These are phyloP conservation scores for Gymnopithys bicolor DNA, from an alignment of 2,797 vertebrate genomes.

Conservation along the genomic window DNA sequence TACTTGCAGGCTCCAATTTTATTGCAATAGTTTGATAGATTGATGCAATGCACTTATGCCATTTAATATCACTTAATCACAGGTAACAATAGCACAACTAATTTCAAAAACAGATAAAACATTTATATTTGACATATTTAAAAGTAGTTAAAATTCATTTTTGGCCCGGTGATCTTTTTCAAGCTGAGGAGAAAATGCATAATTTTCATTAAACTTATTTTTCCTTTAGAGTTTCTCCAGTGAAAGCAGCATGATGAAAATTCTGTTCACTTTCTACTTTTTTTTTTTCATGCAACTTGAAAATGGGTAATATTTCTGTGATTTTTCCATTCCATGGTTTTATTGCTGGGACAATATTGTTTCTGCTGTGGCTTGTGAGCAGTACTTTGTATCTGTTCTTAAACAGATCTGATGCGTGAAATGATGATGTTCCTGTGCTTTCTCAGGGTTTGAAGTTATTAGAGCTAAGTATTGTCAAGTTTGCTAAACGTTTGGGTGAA, in stretches of 20 bases:
- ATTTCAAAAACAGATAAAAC: background rate
- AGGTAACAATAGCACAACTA: background rate
- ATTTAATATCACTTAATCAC: background rate
- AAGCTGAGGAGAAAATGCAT: background rate
- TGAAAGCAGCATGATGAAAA: background rate
- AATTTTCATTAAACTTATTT: slow-evolving; percentile 18
- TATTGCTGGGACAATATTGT: slow-evolving; percentile 39
- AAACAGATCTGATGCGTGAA: slow-evolving; percentile 1
- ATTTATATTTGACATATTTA: background rate
- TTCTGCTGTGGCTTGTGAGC: background rate
- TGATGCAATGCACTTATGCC: background rate
- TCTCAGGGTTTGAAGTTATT: background rate
- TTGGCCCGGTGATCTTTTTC: background rate
- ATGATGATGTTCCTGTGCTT: slow-evolving; percentile 16
- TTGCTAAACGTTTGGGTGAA: background rate
- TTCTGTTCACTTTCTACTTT: background rate
- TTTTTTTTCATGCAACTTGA: background rate
- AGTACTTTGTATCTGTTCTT: slow-evolving; percentile 19
- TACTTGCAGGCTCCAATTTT: background rate
- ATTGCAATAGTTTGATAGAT: background rate
- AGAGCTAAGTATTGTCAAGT: background rate
- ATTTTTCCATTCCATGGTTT: background rate
- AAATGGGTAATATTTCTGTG: background rate
- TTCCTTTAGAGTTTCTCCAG: background rate
- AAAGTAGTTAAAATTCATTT: slow-evolving; percentile 31